A percentile compares a stretch with the other conserved stretches of the same genome.
These are phyloP conservation scores for Tachina grossa DNA, from an alignment of 2,888 invertebrate genomes.

Conservation along the genomic window DNA sequence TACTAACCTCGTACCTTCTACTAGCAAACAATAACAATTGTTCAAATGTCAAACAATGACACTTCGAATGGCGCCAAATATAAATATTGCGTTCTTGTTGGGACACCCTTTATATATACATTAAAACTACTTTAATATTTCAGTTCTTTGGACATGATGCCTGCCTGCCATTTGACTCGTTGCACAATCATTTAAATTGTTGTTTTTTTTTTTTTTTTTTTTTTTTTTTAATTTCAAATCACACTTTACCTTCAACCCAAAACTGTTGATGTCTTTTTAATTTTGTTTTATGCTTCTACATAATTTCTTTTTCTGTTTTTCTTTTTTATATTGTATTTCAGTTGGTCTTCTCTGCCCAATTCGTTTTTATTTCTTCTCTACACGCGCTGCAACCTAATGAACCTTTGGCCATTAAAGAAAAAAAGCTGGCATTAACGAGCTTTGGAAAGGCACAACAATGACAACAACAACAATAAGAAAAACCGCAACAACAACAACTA, in stretches of 20 bases:
- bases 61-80: no score
- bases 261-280: conserved; percentile 24
- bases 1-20: no score
- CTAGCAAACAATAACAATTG: no score
- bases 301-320: neutral
- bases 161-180: no score
- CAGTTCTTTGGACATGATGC: no score
- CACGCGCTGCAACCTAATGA: conserved; percentile 60
- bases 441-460: neutral
- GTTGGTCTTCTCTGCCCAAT: neutral
- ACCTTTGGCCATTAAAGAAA: conserved; percentile 28
- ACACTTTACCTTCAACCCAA: conserved; percentile 16
- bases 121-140: no score
- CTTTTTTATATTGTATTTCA: no score
- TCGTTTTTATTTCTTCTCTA: conserved; percentile 39
- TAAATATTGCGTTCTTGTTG: no score
- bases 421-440: conserved; percentile 42
- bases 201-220: neutral
- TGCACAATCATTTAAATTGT: neutral
- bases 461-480: neutral
- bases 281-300: neutral
- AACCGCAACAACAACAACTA: neutral
- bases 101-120: no score
- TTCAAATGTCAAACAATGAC: no score
- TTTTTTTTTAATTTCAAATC: neutral